These are phyloP conservation scores for Actinia tenebrosa DNA, from an alignment of 64 coral and sea anemone species.

Conservation along the genomic window DNA sequence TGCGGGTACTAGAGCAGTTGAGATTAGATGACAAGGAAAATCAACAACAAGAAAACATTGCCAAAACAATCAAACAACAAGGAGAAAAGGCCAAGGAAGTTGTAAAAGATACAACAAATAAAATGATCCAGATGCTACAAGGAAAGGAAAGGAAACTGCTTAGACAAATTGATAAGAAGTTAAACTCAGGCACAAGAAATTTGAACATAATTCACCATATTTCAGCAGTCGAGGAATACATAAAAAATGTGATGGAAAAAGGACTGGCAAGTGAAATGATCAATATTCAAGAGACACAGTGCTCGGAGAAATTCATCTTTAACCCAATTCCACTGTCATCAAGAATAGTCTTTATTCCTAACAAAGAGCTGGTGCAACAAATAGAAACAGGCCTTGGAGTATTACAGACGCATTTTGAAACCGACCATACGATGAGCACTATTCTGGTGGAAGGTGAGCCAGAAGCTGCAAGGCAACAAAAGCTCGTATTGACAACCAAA, in stretches of 20 bases:
- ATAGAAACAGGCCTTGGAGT: neutral
- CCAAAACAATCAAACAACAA: neutral
- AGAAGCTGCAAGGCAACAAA: neutral
- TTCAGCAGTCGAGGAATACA: neutral
- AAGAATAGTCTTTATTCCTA: neutral
- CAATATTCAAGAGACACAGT: neutral
- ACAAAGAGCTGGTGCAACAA: neutral
- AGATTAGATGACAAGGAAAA: neutral
- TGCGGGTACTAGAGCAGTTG: neutral
- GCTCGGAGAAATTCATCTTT: neutral
- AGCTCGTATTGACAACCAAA: neutral
- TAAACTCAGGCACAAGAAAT: neutral
- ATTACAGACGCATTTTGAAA: neutral
- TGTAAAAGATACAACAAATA: neutral
- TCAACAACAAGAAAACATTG: neutral
- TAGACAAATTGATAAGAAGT: neutral
- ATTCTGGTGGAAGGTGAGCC: neutral
- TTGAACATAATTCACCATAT: neutral
- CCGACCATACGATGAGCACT: neutral
- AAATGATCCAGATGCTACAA: neutral
- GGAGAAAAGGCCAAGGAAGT: neutral
- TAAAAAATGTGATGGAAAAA: neutral
- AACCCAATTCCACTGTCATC: neutral
- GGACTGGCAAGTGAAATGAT: neutral
- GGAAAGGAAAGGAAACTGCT: neutral